Base-by-base conservation (phyloP, 1,140 invertebrate species). In the Cydia splendana region DNA sequence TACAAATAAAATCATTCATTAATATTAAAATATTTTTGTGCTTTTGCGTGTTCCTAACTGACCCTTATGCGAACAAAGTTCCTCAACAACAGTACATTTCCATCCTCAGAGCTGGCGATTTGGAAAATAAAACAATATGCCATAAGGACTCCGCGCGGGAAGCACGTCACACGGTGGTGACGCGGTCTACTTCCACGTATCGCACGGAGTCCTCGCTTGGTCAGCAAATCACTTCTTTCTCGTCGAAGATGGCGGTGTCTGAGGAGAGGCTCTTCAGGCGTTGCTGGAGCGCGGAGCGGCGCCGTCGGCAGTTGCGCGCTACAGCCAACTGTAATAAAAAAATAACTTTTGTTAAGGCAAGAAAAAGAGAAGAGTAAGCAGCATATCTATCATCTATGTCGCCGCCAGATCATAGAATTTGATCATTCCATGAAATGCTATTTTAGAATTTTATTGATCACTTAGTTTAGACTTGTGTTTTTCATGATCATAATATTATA, bases 141-240 rank as follows among this genome's bases (percentile, higher is more conserved):
- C 67, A 71, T 28, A 74, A 62, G 84, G 90, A 93, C 90, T 87
- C 90, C 86, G 85, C 75, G 88, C 86, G 78, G 77, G 84, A 84
- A 85, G 82, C 67, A 82, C 92, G 95, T 97, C 96, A 97, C 94
- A 98, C 97, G 75, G 97, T 98, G 82, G 97, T 98, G 81, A 98
- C 97, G 79, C 97, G 95, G 93, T 98, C 97, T 79, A 97, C 95
- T 94, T 98, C 97, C 86, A 97, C 96, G 94, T 97, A 97, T 91
- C 97, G 96, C 93, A 97, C 97, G 96, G 97, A 97, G 96, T 96
- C 96, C 95, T 97, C 96, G 95, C 95, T 97, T 95, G 97, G 97
- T 98, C 97, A 98, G 97, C 97, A 97, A 95, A 97, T 97, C 93
- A 97, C 96, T 93, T 97, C 97, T 91, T 97, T 97, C 82, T 96